Evolutionary conservation across 2,113 vertebrate genomes (phyloP).

Genomic region (Podarcis muralis): DNA sequence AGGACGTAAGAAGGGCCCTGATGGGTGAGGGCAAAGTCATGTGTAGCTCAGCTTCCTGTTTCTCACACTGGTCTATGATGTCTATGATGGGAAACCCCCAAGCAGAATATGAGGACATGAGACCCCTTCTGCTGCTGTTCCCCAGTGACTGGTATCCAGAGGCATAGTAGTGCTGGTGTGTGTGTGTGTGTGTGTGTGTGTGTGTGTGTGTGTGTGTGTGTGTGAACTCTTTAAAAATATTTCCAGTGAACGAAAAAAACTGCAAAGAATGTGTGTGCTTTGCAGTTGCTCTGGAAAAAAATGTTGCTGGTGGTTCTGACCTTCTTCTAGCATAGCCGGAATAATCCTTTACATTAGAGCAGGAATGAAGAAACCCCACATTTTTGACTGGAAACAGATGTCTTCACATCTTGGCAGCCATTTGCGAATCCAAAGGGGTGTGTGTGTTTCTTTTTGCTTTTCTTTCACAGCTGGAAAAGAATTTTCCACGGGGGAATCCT

Average conservation of each 20-base stretch:
- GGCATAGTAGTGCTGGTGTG: too few species aligned
- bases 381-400: slow-evolving; percentile 19
- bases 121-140: too few species aligned
- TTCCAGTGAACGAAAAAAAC: background rate
- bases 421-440: background rate
- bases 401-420: background rate
- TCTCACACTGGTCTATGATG: too few species aligned
- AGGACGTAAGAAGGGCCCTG: too few species aligned
- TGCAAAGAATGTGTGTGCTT: background rate
- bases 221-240: background rate
- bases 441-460: slow-evolving; percentile 4
- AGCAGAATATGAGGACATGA: too few species aligned
- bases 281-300: background rate
- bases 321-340: background rate
- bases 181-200: too few species aligned
- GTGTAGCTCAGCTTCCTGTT: too few species aligned
- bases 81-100: too few species aligned
- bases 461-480: slow-evolving; percentile 13
- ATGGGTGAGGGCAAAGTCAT: too few species aligned
- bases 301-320: background rate
- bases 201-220: too few species aligned
- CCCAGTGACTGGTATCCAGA: too few species aligned
- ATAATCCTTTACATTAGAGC: background rate
- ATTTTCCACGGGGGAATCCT: background rate
- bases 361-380: slow-evolving; percentile 1